Conservation (phyloP, 2,888 invertebrate species). For the Itoplectis maculator region DNA sequence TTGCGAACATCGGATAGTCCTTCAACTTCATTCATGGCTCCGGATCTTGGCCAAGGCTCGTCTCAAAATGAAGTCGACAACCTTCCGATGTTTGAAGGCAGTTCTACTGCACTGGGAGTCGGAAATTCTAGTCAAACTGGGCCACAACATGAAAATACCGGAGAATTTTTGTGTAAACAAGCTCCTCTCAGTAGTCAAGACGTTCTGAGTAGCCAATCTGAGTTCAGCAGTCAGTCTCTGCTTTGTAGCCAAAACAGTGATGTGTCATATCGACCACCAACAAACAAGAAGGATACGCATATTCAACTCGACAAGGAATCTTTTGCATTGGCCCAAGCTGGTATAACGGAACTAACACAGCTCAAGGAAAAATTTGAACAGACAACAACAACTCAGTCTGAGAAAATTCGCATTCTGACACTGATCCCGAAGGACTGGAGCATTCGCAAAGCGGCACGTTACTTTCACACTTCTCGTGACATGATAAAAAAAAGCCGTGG, state of each 20-base stretch:
- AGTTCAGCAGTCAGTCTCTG: neutral
- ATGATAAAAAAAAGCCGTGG: neutral
- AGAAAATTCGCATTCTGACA: conserved; percentile 12
- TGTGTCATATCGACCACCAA: no score
- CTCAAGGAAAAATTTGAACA: conserved; percentile 17
- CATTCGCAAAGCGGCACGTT: neutral
- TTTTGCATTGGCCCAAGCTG: neutral
- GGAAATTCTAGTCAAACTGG: neutral
- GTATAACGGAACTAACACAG: neutral
- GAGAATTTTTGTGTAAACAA: neutral
- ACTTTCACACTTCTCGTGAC: neutral
- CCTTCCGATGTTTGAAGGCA: neutral
- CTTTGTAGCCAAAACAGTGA: neutral
- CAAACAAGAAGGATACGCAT: neutral
- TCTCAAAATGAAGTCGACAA: conserved; percentile 1
- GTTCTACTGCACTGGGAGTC: conserved; percentile 1
- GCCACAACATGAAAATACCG: conserved; percentile 2
- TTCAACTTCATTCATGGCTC: neutral
- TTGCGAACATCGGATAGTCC: neutral
- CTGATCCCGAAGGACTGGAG: neutral
- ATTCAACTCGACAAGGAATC: neutral
- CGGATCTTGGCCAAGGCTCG: neutral
- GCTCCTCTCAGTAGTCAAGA: neutral
- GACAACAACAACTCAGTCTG: conserved; percentile 2
- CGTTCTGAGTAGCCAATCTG: neutral